Percentiles rank a stretch among this genome's conserved stretches.
These are phyloP conservation scores for Athripsodes cinereus DNA, from an alignment of 2,888 invertebrate genomes.

Conservation along the genomic window DNA sequence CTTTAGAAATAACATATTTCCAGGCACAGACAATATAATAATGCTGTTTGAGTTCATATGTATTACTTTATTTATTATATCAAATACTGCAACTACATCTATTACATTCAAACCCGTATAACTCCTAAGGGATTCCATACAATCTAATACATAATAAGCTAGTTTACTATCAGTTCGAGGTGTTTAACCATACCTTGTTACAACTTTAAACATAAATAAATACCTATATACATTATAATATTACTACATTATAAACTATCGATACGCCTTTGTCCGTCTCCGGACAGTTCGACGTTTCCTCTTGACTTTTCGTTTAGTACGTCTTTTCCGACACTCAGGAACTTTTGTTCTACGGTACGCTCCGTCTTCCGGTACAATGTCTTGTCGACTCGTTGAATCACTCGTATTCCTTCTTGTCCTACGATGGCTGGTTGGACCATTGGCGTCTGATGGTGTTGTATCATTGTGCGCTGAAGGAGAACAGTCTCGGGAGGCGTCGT, in stretches of 20 bases:
- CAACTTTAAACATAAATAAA: neutral
- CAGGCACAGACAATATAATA: too few species aligned
- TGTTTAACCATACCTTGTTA: slow-evolving; percentile 7
- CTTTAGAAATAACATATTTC: too few species aligned
- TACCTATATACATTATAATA: neutral
- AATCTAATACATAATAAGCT: slow-evolving; percentile 8
- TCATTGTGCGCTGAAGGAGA: neutral
- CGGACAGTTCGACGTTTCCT: neutral
- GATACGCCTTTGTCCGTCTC: neutral
- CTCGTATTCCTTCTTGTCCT: neutral
- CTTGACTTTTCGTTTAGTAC: neutral
- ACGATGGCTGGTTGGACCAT: neutral
- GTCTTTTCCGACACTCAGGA: slow-evolving; percentile 3
- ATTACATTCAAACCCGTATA: slow-evolving; percentile 19
- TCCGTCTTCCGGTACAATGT: neutral
- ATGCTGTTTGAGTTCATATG: too few species aligned
- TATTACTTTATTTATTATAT: too few species aligned
- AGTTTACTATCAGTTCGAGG: slow-evolving; percentile 19
- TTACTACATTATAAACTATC: neutral
- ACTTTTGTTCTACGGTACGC: neutral
- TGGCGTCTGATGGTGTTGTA: neutral
- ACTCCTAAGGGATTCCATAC: slow-evolving; percentile 12
- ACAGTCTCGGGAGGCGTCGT: neutral
- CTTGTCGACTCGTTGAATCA: neutral
- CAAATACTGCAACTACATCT: too few species aligned